A percentile compares a stretch with the other conserved stretches of the same genome.
Evolutionary conservation across 2,113 vertebrate species (phyloP).

Genomic region (Rostratula benghalensis): DNA sequence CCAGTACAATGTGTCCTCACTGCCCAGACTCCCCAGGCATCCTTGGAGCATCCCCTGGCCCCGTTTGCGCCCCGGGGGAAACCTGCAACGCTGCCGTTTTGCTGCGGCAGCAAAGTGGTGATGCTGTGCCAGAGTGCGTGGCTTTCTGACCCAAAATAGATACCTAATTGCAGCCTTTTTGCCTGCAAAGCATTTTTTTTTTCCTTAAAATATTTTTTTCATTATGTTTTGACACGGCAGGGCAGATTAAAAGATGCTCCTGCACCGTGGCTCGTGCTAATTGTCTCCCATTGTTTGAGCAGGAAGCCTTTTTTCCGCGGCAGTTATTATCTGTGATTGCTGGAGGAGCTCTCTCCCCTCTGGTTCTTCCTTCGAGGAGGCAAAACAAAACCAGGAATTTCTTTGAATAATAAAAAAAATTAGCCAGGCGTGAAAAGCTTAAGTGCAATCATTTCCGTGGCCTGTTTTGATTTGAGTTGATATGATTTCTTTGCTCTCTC

Average conservation of each 20-base stretch:
- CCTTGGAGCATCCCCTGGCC: neutral
- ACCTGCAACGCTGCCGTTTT: accelerated
- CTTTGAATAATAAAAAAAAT: conserved; percentile 45
- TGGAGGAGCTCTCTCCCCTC: conserved; percentile 12
- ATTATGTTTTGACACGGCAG: neutral
- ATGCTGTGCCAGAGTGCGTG: accelerated
- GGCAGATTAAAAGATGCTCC: neutral
- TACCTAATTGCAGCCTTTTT: neutral
- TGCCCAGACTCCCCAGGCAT: accelerated
- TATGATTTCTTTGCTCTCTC: neutral
- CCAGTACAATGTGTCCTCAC: accelerated
- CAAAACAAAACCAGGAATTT: conserved; percentile 39
- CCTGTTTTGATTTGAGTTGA: neutral
- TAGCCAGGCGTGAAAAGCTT: conserved; percentile 47
- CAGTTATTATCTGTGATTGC: neutral
- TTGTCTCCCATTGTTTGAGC: conserved; percentile 22
- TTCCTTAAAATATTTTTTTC: too few relatives aligned
- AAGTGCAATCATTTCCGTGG: neutral
- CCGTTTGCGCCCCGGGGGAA: accelerated
- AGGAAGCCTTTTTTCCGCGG: neutral
- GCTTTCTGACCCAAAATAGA: neutral
- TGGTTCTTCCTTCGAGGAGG: conserved; percentile 28
- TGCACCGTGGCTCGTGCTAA: neutral
- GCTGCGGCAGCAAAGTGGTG: accelerated
- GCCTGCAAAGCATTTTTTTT: neutral